Evolutionary conservation across 1,140 invertebrate species (phyloP).

Genomic region (Dendrolimus punctatus): DNA sequence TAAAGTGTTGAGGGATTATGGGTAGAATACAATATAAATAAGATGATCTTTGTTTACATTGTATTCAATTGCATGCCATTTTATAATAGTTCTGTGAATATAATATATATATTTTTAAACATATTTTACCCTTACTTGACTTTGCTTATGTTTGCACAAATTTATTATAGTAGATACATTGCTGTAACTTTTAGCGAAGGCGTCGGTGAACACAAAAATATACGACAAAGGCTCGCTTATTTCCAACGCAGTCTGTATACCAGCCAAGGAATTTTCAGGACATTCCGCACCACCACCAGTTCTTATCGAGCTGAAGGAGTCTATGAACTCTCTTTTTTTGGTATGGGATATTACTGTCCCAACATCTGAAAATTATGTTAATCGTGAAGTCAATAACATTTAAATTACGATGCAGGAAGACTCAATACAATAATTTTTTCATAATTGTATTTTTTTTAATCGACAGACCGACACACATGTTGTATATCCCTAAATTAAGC

Average conservation of each 20-base stretch:
- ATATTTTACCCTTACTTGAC: constrained; percentile 26
- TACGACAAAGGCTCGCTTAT: constrained; percentile 73
- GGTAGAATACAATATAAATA: no score
- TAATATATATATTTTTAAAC: no score
- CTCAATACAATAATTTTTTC: no score
- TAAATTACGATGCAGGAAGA: no score
- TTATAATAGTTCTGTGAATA: no score
- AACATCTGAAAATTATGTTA: constrained; percentile 16
- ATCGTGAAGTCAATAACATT: no score
- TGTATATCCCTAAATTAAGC: no score
- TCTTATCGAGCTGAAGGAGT: constrained; percentile 65
- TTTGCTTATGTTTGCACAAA: constrained; percentile 25
- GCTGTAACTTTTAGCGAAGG: constrained; percentile 60
- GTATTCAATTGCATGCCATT: no score
- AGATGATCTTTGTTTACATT: no score
- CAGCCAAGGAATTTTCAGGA: constrained; percentile 76
- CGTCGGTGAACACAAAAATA: constrained; percentile 80
- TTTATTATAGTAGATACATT: constrained; percentile 23
- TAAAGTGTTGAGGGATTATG: no score
- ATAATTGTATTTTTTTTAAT: no score
- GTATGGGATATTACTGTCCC: constrained; percentile 11
- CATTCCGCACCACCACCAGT: constrained; percentile 76
- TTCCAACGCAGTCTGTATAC: constrained; percentile 74
- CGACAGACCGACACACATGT: no score
- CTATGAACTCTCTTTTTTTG: constrained; percentile 16